Conservation (phyloP, 92 coral and sea anemone genomes). For the Virgularia gustaviana region DNA sequence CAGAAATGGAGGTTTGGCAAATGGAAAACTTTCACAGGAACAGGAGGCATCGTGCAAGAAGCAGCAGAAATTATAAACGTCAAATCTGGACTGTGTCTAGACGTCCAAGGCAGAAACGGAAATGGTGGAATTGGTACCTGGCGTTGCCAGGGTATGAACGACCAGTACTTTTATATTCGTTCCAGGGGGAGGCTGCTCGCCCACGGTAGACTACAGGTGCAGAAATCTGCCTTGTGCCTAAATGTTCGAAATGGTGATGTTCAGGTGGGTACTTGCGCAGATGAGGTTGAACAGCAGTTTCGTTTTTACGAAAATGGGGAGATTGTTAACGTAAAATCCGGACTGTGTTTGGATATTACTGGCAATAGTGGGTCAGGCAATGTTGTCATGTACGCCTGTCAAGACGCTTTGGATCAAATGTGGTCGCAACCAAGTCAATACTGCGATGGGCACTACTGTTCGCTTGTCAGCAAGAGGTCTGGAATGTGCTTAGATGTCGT, state of each 20-base stretch:
- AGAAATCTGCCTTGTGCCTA: too few species aligned
- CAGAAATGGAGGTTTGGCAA: conserved; percentile 30
- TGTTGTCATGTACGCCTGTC: neutral
- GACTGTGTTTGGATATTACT: conserved; percentile 30
- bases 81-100: conserved; percentile 31
- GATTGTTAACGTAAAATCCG: conserved; percentile 20
- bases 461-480: conserved; percentile 14
- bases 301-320: conserved; percentile 28
- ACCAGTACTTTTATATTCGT: conserved; percentile 39
- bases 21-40: conserved; percentile 8
- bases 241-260: too few species aligned
- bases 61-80: conserved; percentile 28
- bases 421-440: conserved; percentile 3
- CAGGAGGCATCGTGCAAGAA: conserved; percentile 17
- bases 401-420: neutral
- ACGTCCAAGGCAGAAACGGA: conserved; percentile 22
- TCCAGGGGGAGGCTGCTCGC: conserved; percentile 34
- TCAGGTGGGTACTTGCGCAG: conserved; percentile 5
- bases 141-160: too few species aligned
- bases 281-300: conserved; percentile 17
- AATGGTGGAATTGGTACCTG: conserved; percentile 26
- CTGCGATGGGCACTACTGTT: conserved; percentile 42
- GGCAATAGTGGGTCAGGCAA: conserved; percentile 8
- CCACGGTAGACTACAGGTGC: conserved; percentile 36
- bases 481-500: conserved; percentile 3